Conservation (phyloP, 2,797 vertebrate genomes). For the Anguilla megastoma region DNA sequence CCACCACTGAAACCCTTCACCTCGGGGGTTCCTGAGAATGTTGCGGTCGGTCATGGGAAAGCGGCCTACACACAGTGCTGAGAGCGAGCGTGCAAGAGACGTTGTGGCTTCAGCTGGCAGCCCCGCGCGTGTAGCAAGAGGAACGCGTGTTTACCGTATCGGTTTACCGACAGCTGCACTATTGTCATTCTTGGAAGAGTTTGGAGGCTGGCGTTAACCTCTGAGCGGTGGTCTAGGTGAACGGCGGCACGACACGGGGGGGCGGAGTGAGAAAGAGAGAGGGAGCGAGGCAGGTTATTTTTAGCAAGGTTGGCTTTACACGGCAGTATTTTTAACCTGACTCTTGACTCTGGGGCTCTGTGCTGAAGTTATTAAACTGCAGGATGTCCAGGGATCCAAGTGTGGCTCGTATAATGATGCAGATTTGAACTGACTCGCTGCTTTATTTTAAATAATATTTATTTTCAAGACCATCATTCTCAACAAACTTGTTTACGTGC, state of each 20-base stretch:
- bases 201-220: constrained; percentile 2
- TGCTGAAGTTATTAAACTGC: neutral
- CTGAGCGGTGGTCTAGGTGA: neutral
- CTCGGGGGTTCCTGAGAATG: neutral
- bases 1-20: neutral
- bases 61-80: neutral
- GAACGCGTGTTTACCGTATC: constrained; percentile 30
- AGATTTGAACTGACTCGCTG: neutral
- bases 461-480: neutral
- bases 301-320: neutral
- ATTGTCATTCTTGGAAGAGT: constrained; percentile 28
- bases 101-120: neutral
- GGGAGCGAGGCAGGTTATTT: neutral
- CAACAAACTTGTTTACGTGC: neutral
- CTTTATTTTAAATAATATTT: neutral
- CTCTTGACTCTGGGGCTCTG: constrained; percentile 8
- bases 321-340: constrained; percentile 17
- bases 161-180: constrained; percentile 32
- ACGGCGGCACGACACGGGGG: neutral
- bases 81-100: neutral
- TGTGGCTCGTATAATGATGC: neutral
- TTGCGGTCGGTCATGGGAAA: neutral
- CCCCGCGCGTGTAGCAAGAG: neutral
- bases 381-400: neutral
- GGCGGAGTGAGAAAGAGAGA: neutral